These are phyloP conservation scores for Melanogrammus aeglefinus DNA, from an alignment of 2,797 vertebrate species.

Conservation along the genomic window DNA sequence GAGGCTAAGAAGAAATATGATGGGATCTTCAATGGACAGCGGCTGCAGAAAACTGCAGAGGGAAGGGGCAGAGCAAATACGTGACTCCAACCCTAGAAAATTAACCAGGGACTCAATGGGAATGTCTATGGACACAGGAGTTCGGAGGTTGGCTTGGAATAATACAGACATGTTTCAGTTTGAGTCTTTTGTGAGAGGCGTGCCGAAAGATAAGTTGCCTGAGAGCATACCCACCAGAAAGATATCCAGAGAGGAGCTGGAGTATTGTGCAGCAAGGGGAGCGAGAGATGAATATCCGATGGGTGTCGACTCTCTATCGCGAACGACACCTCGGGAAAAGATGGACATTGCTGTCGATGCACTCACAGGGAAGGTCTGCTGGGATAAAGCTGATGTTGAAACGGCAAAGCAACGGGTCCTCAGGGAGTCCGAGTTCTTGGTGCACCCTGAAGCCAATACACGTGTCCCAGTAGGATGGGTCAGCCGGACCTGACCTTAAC, in stretches of 20 bases:
- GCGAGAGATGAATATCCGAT: conserved; percentile 59
- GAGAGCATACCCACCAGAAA: conserved; percentile 46
- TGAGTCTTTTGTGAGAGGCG: conserved; percentile 46
- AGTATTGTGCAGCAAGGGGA: conserved; percentile 49
- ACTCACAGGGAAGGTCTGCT: conserved; percentile 43
- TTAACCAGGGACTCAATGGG: conserved; percentile 50
- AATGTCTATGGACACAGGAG: conserved; percentile 48
- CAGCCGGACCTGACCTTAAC: conserved; percentile 84
- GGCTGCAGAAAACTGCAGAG: conserved; percentile 45
- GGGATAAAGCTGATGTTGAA: conserved; percentile 57
- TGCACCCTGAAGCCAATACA: conserved; percentile 39
- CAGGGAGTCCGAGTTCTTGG: conserved; percentile 47
- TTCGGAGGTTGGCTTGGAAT: conserved; percentile 36
- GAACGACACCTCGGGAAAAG: conserved; percentile 49
- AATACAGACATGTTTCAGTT: conserved; percentile 50
- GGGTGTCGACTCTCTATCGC: conserved; percentile 49
- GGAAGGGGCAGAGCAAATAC: conserved; percentile 53
- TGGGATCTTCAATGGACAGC: conserved; percentile 59
- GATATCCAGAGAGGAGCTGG: conserved; percentile 58
- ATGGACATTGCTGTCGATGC: conserved; percentile 46
- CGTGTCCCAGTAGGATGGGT: conserved; percentile 63
- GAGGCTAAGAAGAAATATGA: conserved; percentile 56
- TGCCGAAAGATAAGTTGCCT: conserved; percentile 47
- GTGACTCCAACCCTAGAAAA: conserved; percentile 46
- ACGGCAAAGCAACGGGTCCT: conserved; percentile 35